Evolutionary conservation across 2,113 vertebrate genomes (phyloP), one percentile per base, ranked within the genome.

Genomic region (Pao palembangensis): DNA sequence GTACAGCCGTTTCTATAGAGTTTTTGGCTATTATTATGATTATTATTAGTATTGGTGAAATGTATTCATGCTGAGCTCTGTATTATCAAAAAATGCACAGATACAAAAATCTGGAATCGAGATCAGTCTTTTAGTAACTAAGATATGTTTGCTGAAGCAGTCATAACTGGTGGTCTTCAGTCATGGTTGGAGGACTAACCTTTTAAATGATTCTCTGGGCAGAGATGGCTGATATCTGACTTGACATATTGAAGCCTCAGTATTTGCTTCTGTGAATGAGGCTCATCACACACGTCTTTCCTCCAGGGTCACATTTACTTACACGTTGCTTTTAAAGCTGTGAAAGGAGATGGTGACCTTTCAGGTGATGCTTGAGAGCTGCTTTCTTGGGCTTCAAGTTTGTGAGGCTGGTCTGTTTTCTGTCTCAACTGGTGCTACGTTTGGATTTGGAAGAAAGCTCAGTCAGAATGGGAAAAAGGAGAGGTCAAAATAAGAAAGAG

Each of bases 361-460:
- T 52, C 23, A 47, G 41, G 51, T 14, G 20, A 25, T 34, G 14
- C 1, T 50, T 54, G 58, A 67, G 17, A 21, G 49, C 19, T 48
- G 57, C 38, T 51, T 49, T 59, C 58, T 55, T 15, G 8, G 53
- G 25, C 5, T 7, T 41, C 43, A 54, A 42, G 23, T 59, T 57
- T 12, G 51, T 38, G 2, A n/a, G 61, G 2, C n/a, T 48, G 49
- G 44, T 10, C 18, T 31, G n/a, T 57, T 48, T 28, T 58, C 42
- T 51, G 25, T 62, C 38, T 79, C 55, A 72, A 56, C 50, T 41
- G 57, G 16, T 71, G 71, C 23, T 51, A 63, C 60, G 49, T 48
- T 46, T 46, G 47, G 42, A 76, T 71, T 85, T 73, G 67, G 62
- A 71, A 75, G 67, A 55, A 67, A 63, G 69, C 42, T 74, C 53